Evolutionary conservation across 64 coral and sea anemone species (phyloP).

Genomic region (Pocillopora damicornis): DNA sequence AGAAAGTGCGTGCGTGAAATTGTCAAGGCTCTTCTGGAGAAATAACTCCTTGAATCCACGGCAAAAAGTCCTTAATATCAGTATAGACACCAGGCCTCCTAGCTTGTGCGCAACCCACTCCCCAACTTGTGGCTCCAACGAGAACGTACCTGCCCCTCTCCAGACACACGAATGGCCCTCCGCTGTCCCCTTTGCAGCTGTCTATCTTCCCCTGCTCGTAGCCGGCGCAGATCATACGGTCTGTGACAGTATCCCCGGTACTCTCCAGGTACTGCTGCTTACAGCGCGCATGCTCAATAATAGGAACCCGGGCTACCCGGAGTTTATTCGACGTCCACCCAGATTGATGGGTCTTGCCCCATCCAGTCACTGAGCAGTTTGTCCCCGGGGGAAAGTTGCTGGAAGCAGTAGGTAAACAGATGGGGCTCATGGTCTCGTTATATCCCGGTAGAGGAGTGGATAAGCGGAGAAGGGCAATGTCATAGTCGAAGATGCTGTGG

Average conservation of each 20-base stretch:
- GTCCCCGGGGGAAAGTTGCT: slow-evolving; percentile 1
- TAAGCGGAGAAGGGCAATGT: slow-evolving; percentile 44
- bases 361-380: slow-evolving; percentile 55
- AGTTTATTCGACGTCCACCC: slow-evolving; percentile 47
- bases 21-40: neutral
- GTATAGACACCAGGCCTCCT: slow-evolving; percentile 80
- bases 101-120: slow-evolving; percentile 77
- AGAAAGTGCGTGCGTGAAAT: neutral
- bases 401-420: slow-evolving; percentile 24
- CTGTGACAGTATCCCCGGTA: slow-evolving; percentile 37
- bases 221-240: slow-evolving; percentile 85
- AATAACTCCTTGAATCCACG: slow-evolving; percentile 54
- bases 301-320: slow-evolving; percentile 61
- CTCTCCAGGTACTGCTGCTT: slow-evolving; percentile 22
- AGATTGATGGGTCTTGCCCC: slow-evolving; percentile 30
- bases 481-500: slow-evolving; percentile 23
- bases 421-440: slow-evolving; percentile 44
- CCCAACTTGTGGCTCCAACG: slow-evolving; percentile 83
- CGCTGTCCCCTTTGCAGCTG: slow-evolving; percentile 95
- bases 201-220: slow-evolving; percentile 79
- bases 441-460: slow-evolving; percentile 21
- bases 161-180: slow-evolving; percentile 81
- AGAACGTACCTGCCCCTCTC: slow-evolving; percentile 46
- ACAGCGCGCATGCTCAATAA: slow-evolving; percentile 39
- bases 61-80: slow-evolving; percentile 60